These are phyloP conservation scores for Caenorhabditis elegans DNA, from an alignment of 1,140 invertebrate genomes.

Conservation along the genomic window WBcel235 BX284603.4:4623001-4623500, in stretches of 20 bases:
- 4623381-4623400: too few species aligned
- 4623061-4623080: conserved; percentile 13
- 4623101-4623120: conserved; percentile 23
- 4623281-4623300: conserved; percentile 26
- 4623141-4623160: conserved; percentile 20
- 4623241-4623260: conserved; percentile 38
- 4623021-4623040: neutral
- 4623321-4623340: conserved; percentile 23
- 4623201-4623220: conserved; percentile 15
- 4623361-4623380: too few species aligned
- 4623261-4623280: conserved; percentile 28
- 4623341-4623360: neutral
- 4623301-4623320: neutral
- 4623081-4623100: neutral
- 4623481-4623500: too few species aligned
- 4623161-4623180: conserved; percentile 23
- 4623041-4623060: neutral
- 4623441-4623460: too few species aligned
- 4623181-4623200: conserved; percentile 35
- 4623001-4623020: neutral
- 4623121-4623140: conserved; percentile 32
- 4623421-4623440: too few species aligned
- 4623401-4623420: too few species aligned
- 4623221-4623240: conserved; percentile 31
- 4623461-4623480: too few species aligned